Evolutionary conservation across 2,113 vertebrate species (phyloP), one percentile per base, ranked within the genome.

Genomic region (Podarcis raffonei): DNA sequence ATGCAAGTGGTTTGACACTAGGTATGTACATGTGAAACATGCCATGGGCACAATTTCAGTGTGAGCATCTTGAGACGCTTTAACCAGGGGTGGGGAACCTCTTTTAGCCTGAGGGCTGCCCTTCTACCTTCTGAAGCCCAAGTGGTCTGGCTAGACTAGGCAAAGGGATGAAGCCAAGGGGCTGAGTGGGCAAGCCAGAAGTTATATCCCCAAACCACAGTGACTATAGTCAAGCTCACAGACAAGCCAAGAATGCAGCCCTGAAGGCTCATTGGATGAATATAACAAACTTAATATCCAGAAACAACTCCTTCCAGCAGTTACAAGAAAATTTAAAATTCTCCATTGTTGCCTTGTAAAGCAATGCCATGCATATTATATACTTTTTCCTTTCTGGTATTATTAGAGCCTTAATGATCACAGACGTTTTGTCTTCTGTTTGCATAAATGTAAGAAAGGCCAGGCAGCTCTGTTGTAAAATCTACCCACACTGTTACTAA

Each of bases 1-100:
- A 95, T 91, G n/a, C 83, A 84, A 53, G 48, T 71, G 59, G 59
- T 39, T 23, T 23, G 32, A n/a, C 71, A n/a, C 30, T 72, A n/a
- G n/a, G 30, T 16, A 32, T 32, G 66, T 39, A 39, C 62, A 82
- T 66, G 23, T 30, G 11, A 84, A 71, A 11, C 27, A n/a, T 12
- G 8, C 23, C 23, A 39, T 77, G 37, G 48, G 9, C 48, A 53
- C 48, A 53, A 0, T 12, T 53, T 53, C 48, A 53, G 11, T 53
- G 11, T 53, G 66, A 82, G 32, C 5, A 16, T 37, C 80, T 82
- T 82, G 53, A 80, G 53, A 32, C 20, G 59, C 39, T 53, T 53
- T 53, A 53, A 53, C 48, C 48, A 53, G 48, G 11, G 11, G 48
- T 53, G 0, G 48, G 9, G 48, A 53, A 53, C 9, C 48, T 53